These are phyloP conservation scores for Numida meleagris DNA, from an alignment of 2,113 vertebrate species.

Conservation along the genomic window DNA sequence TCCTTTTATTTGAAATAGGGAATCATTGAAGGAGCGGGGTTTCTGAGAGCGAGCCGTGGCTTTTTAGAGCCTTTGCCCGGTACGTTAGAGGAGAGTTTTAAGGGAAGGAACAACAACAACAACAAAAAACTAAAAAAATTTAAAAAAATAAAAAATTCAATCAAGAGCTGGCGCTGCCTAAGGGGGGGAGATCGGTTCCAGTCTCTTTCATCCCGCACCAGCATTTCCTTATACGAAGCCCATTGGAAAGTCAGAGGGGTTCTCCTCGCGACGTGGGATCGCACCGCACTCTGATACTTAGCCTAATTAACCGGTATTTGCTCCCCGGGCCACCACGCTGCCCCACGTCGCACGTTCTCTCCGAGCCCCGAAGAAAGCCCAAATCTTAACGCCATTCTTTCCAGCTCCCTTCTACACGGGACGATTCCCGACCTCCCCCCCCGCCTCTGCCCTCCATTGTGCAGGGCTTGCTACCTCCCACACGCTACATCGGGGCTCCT, in stretches of 20 bases:
- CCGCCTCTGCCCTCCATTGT: constrained; percentile 72
- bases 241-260: constrained; percentile 54
- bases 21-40: constrained; percentile 91
- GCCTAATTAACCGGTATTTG: constrained; percentile 13
- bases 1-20: constrained; percentile 95
- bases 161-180: not conserved
- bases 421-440: constrained; percentile 67
- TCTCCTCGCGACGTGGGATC: not conserved
- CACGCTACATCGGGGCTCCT: constrained; percentile 74
- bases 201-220: constrained; percentile 39
- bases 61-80: constrained; percentile 62
- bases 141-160: not conserved
- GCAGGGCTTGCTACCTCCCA: constrained; percentile 81
- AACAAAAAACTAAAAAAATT: not conserved
- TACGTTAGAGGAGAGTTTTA: constrained; percentile 57
- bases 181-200: not conserved
- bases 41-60: constrained; percentile 73
- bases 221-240: constrained; percentile 60
- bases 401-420: constrained; percentile 63
- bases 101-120: not conserved
- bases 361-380: constrained; percentile 35
- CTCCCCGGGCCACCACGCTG: not conserved
- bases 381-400: constrained; percentile 55
- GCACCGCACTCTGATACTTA: constrained; percentile 49
- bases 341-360: not conserved